Evolutionary conservation across 2,888 invertebrate genomes (phyloP), one percentile per base, ranked within the genome.

Genomic region (Lycaena phlaeas): DNA sequence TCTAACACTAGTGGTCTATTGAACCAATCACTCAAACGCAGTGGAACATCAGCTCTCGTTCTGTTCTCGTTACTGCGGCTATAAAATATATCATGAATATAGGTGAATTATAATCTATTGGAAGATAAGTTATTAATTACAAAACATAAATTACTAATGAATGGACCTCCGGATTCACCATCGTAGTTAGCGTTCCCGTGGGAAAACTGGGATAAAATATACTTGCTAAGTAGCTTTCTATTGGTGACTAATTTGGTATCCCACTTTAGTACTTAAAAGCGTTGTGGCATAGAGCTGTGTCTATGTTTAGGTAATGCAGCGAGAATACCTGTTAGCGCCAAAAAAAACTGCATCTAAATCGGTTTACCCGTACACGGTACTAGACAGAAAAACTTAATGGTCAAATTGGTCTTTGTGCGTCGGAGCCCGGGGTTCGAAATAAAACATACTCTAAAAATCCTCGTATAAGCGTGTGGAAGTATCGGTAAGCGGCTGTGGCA

Each of bases 381-480:
- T 11, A 11, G 11, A 4, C 10, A 1, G 2, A 3, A 28, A 10
- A 4, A 12, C n/a, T n/a, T n/a, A 28, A 12, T 28, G 4, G 7
- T 9, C 4, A 28, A 2, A 4, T 10, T n/a, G 4, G 18, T 18
- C 3, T 18, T 4, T 4, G 5, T 5, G 5, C 3, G 3, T 18
- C 5, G 5, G 5, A 5, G 5, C 5, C 3, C 18, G 5, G 5
- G 18, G 5, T 18, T 4, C 18, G 5, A 22, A 22, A 7, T 6
- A 14, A 14, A 26, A 38, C 50, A 38, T 44, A 89, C 89, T 87
- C 75, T 22, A 89, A 68, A 44, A 69, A 72, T 44, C 89, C 89
- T 42, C 86, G 87, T 45, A 89, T 87, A 31, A 86, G 68, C 1
- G 87, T 79, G 57, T 90, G 90, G 74, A 88, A 89, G 52, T 82